Conservation (phyloP, 2,888 invertebrate species). For the Coleophora deauratella region DNA sequence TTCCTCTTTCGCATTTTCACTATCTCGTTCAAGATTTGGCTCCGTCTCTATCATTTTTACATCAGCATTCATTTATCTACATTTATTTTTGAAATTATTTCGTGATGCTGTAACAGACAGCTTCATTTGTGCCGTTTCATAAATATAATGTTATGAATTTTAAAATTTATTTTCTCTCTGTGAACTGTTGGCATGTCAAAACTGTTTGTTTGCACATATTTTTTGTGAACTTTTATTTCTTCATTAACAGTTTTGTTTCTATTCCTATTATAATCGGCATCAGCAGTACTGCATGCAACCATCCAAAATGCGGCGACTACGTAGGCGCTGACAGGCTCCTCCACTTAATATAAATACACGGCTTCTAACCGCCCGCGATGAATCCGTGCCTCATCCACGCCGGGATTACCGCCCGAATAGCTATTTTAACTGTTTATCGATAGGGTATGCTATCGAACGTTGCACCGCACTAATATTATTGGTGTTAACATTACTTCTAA, state of each 20-base stretch:
- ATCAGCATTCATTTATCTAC: constrained; percentile 25
- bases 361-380: constrained; percentile 61
- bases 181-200: too few species aligned
- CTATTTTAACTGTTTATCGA: constrained; percentile 49
- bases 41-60: constrained; percentile 34
- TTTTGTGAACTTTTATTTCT: too few species aligned
- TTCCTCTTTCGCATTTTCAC: too few species aligned
- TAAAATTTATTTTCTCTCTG: too few species aligned
- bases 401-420: constrained; percentile 41
- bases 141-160: background rate
- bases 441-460: constrained; percentile 49
- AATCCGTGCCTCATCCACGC: constrained; percentile 47
- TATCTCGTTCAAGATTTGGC: constrained; percentile 32
- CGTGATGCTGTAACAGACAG: constrained; percentile 14
- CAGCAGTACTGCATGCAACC: constrained; percentile 53
- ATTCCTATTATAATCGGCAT: too few species aligned
- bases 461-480: constrained; percentile 22
- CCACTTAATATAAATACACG: constrained; percentile 72
- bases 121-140: background rate
- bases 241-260: too few species aligned
- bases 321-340: constrained; percentile 68
- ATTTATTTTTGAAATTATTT: constrained; percentile 30
- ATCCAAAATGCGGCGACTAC: constrained; percentile 52
- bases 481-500: too few species aligned
- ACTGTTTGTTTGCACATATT: too few species aligned